phyloP scores from a whole-genome alignment of 2,797 vertebrate genomes.

The Tenualosa ilisha region DNA sequence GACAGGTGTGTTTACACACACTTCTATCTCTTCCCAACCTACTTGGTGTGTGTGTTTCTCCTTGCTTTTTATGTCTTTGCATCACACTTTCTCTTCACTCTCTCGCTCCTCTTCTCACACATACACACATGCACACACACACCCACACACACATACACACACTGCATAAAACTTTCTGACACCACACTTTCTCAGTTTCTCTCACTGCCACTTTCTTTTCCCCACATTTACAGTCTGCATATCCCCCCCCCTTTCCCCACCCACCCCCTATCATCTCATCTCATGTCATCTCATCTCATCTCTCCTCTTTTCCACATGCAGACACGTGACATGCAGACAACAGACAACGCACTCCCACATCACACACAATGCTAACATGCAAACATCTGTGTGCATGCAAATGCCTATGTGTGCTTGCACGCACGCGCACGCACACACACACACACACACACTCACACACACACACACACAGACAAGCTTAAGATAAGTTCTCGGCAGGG shows the following conservation, averaged over 20 bases:
- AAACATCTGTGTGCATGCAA: constrained; percentile 4
- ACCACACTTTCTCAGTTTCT: not conserved
- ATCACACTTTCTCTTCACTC: not conserved
- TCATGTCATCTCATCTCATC: not conserved
- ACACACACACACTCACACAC: constrained; percentile 14
- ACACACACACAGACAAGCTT: not conserved
- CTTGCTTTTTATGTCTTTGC: not conserved
- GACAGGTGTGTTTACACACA: not conserved
- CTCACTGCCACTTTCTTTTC: not conserved
- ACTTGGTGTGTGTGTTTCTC: not conserved
- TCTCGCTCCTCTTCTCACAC: not conserved
- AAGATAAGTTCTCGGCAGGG: not conserved
- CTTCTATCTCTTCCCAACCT: not conserved
- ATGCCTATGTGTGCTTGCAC: not conserved
- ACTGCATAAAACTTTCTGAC: not conserved
- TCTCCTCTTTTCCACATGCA: not conserved
- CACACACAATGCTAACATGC: not conserved
- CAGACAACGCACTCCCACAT: not conserved
- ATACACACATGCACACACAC: not conserved
- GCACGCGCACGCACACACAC: not conserved
- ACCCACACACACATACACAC: not conserved
- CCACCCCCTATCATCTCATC: not conserved
- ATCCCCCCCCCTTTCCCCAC: too few relatives aligned
- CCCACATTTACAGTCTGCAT: too few relatives aligned
- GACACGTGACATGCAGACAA: not conserved